These are phyloP conservation scores for Corythornis cristatus DNA, from an alignment of 2,113 vertebrate species.

Conservation along the genomic window DNA sequence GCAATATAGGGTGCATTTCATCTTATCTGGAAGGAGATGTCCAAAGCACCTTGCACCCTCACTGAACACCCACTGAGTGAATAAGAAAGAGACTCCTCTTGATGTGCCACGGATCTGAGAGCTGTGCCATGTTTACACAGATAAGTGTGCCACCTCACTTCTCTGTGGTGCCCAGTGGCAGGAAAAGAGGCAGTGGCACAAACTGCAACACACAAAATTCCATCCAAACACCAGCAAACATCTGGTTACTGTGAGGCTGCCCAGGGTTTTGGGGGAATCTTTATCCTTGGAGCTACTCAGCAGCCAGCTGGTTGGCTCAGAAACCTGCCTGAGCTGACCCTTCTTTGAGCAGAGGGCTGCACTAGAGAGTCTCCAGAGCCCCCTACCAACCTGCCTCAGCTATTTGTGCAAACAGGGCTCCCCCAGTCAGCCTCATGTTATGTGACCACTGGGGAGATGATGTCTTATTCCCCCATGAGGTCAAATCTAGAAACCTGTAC, in stretches of 20 bases:
- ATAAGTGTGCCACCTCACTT: neutral
- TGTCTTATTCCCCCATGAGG: neutral
- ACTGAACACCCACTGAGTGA: neutral
- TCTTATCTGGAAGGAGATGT: neutral
- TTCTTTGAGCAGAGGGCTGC: neutral
- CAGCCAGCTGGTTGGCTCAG: neutral
- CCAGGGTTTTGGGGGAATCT: neutral
- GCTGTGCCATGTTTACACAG: neutral
- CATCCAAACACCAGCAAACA: neutral
- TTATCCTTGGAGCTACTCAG: neutral
- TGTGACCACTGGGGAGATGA: neutral
- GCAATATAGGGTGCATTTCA: neutral
- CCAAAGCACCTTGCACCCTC: neutral
- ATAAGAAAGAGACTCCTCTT: neutral
- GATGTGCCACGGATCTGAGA: neutral
- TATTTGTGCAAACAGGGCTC: neutral
- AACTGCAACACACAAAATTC: neutral
- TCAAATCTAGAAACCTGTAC: neutral
- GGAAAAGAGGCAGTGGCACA: neutral
- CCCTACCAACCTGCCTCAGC: neutral
- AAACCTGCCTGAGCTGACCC: neutral
- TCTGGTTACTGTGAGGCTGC: neutral
- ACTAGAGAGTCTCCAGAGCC: neutral
- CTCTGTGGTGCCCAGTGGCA: neutral
- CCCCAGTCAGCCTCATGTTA: too few species aligned